A percentile compares a stretch with the other conserved stretches of the same genome.
Evolutionary conservation across 2,888 invertebrate species (phyloP).

Genomic region (Drosophila mayaguana): DNA sequence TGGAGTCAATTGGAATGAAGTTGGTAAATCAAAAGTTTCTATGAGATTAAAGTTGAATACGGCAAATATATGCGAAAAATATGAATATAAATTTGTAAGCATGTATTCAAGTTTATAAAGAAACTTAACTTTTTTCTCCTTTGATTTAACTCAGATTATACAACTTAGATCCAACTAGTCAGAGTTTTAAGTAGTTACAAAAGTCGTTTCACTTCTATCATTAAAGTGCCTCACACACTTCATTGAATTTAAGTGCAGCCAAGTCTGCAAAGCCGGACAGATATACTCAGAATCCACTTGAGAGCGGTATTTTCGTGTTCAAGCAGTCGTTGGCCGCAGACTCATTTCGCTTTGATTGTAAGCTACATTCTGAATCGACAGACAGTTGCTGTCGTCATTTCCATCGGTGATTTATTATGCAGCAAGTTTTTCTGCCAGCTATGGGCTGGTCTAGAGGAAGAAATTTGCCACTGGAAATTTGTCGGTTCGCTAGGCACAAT

Average conservation of each 20-base stretch:
- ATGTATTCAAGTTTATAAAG: neutral
- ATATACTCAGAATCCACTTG: neutral
- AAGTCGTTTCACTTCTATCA: neutral
- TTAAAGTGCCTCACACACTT: neutral
- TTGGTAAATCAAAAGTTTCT: neutral
- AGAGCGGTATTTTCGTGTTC: conserved; percentile 26
- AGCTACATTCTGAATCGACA: conserved; percentile 46
- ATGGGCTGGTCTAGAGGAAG: conserved; percentile 13
- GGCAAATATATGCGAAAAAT: neutral
- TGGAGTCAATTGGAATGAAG: neutral
- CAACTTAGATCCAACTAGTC: neutral
- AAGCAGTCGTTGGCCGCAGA: conserved; percentile 4
- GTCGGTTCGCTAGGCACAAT: conserved; percentile 43
- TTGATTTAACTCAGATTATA: neutral
- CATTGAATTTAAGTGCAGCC: neutral
- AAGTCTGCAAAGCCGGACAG: neutral
- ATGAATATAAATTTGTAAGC: neutral
- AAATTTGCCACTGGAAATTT: conserved; percentile 47
- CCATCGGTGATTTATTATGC: conserved; percentile 72
- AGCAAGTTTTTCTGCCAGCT: conserved; percentile 53
- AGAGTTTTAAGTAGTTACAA: neutral
- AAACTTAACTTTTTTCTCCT: neutral
- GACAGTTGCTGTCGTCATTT: conserved; percentile 58
- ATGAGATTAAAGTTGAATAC: neutral
- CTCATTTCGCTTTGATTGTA: conserved; percentile 1